Percentiles rank a stretch among this genome's conserved stretches.
Evolutionary conservation across 2,888 invertebrate species (phyloP).

Genomic region (Coecobrya sp.): DNA sequence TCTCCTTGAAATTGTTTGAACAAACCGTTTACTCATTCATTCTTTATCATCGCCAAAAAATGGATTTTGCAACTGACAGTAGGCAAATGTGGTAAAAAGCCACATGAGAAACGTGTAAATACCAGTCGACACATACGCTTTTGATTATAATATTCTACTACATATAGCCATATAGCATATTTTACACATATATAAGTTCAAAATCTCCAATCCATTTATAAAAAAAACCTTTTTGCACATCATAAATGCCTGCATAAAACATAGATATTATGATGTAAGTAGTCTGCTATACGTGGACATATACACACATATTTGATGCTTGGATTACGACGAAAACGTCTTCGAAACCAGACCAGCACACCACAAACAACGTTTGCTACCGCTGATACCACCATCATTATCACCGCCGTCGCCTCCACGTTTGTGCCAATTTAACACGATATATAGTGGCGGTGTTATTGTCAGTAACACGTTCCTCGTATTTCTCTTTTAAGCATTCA

Average conservation of each 20-base stretch:
- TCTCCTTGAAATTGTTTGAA: slow-evolving; percentile 28
- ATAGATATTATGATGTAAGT: too few species aligned
- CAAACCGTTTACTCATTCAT: slow-evolving; percentile 45
- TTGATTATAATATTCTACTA: not conserved
- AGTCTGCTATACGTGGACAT: too few species aligned
- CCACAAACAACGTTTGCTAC: too few species aligned
- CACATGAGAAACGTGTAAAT: slow-evolving; percentile 18
- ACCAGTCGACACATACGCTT: not conserved
- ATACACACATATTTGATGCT: too few species aligned
- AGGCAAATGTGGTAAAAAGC: not conserved
- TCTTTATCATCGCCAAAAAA: not conserved
- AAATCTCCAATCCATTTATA: too few species aligned
- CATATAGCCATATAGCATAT: not conserved
- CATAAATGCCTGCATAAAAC: too few species aligned
- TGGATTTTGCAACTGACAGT: slow-evolving; percentile 50
- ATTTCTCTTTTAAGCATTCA: slow-evolving; percentile 17
- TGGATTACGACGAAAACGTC: too few species aligned
- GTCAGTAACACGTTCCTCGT: not conserved
- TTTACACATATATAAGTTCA: too few species aligned
- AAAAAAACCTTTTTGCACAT: too few species aligned
- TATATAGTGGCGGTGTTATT: not conserved
- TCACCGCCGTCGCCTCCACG: not conserved
- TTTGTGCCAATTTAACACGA: not conserved
- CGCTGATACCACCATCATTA: not conserved
- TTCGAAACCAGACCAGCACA: too few species aligned